Percentiles rank a stretch among this genome's conserved stretches.
Evolutionary conservation across 2,888 invertebrate species (phyloP).

Genomic region (Protophormia terraenovae): DNA sequence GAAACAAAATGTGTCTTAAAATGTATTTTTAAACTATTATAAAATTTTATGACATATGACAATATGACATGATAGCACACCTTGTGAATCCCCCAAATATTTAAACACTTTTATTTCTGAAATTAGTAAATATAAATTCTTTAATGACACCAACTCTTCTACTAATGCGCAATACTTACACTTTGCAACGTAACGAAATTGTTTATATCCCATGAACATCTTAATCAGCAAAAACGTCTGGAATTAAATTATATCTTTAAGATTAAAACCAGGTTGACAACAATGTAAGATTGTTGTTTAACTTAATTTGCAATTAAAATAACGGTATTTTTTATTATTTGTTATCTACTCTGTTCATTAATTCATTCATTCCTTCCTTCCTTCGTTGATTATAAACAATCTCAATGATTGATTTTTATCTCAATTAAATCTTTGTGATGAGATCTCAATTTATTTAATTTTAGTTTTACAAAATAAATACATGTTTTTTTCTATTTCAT

Average conservation of each 20-base stretch:
- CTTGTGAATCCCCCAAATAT: too few relatives aligned
- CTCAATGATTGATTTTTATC: constrained; percentile 61
- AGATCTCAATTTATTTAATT: constrained; percentile 45
- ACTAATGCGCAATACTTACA: constrained; percentile 3
- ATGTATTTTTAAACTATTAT: too few relatives aligned
- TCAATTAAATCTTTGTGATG: constrained; percentile 36
- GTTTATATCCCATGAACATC: constrained; percentile 2
- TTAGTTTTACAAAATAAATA: too few relatives aligned
- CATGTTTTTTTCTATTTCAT: constrained; percentile 8
- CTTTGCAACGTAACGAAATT: not conserved
- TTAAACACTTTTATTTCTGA: too few relatives aligned
- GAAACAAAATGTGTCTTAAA: too few relatives aligned
- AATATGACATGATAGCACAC: too few relatives aligned
- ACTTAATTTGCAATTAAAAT: constrained; percentile 61
- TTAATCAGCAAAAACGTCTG: constrained; percentile 30
- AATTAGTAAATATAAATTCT: too few relatives aligned
- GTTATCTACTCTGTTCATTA: not conserved
- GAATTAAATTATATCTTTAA: not conserved
- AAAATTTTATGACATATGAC: too few relatives aligned
- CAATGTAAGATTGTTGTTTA: constrained; percentile 40
- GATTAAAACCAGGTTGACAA: constrained; percentile 41
- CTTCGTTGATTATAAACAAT: not conserved
- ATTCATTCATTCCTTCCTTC: too few relatives aligned
- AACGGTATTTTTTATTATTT: not conserved
- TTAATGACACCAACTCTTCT: not conserved